Evolutionary conservation across 2,888 invertebrate genomes (phyloP).

Genomic region (Octonoba sinensis): DNA sequence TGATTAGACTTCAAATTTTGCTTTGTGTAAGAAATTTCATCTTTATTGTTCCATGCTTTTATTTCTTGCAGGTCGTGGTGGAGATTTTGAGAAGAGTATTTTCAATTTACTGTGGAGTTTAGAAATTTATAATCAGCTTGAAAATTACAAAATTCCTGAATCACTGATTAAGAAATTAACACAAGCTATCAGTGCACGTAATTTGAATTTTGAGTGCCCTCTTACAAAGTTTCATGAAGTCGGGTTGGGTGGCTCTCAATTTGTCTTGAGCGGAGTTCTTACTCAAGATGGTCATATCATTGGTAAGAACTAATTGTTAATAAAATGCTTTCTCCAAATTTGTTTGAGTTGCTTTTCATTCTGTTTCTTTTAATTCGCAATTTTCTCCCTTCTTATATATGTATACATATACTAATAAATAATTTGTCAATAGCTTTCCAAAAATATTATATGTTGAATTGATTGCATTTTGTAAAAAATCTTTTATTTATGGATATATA

Average conservation of each 20-base stretch:
- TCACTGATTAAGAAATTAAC: slow-evolving; percentile 21
- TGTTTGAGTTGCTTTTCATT: no score
- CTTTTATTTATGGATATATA: no score
- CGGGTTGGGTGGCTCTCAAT: slow-evolving; percentile 76
- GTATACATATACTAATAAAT: no score
- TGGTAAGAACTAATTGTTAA: slow-evolving; percentile 72
- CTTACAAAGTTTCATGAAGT: slow-evolving; percentile 74
- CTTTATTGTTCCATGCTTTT: no score
- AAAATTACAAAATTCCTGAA: slow-evolving; percentile 15
- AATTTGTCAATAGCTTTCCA: no score
- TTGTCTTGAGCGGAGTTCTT: slow-evolving; percentile 74
- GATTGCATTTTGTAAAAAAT: no score
- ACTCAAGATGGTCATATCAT: slow-evolving; percentile 76
- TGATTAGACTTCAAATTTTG: no score
- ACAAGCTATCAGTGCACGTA: slow-evolving; percentile 17
- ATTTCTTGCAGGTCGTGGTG: slow-evolving; percentile 18
- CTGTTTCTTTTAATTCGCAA: background rate
- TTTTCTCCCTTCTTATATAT: background rate
- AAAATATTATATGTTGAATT: no score
- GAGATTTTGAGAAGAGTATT: slow-evolving; percentile 33
- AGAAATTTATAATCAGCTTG: slow-evolving; percentile 25
- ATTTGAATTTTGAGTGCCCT: slow-evolving; percentile 69
- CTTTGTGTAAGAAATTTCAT: no score
- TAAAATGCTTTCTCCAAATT: background rate
- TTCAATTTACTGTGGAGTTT: slow-evolving; percentile 26